Conservation (phyloP, 1,140 invertebrate species). For the Mycetomoellerius zeteki region DNA sequence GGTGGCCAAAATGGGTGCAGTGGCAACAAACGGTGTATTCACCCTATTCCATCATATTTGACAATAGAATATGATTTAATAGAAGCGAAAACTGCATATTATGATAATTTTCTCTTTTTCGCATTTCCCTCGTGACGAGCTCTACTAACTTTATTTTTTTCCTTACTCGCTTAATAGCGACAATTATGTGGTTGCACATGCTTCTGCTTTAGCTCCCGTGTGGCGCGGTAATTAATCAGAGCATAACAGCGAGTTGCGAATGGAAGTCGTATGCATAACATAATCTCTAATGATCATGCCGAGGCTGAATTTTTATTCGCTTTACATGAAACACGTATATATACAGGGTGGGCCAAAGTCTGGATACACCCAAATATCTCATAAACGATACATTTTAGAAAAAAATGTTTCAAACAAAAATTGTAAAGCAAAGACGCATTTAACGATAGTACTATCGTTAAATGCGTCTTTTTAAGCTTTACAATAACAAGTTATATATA, state of each 20-base stretch:
- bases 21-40: no score
- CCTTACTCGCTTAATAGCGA: conserved; percentile 21
- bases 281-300: conserved; percentile 37
- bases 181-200: conserved; percentile 12
- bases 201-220: conserved; percentile 10
- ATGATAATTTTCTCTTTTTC: not conserved
- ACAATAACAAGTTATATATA: no score
- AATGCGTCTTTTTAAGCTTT: no score
- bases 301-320: not conserved
- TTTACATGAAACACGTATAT: not conserved
- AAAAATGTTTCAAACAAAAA: no score
- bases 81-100: not conserved
- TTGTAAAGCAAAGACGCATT: no score
- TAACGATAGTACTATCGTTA: no score
- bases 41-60: not conserved
- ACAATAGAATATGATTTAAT: not conserved
- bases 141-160: not conserved
- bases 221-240: conserved; percentile 11
- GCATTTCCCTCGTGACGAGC: conserved; percentile 20
- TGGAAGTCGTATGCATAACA: conserved; percentile 8
- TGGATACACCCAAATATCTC: no score
- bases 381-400: no score
- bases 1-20: no score
- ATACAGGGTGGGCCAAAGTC: no score
- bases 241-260: conserved; percentile 12